Percentiles rank a stretch among this genome's conserved stretches.
phyloP scores from a whole-genome alignment of 2,797 vertebrate genomes.

The Otolemur crassicaudatus region DNA sequence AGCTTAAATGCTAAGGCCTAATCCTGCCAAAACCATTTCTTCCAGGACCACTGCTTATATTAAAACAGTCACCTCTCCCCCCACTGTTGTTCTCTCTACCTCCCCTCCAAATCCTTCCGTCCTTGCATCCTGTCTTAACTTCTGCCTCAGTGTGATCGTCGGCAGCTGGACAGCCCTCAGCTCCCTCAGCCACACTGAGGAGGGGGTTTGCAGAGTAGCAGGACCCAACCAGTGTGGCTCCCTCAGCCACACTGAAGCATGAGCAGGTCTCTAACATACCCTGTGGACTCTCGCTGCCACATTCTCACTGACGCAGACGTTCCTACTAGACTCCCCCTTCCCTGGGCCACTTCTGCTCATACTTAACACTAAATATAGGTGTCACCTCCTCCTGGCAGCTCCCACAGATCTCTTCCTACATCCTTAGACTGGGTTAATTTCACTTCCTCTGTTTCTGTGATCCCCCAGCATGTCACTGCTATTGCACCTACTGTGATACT shows the following conservation, averaged over 20 bases:
- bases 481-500: not conserved
- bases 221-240: too few species aligned
- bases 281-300: fast-evolving
- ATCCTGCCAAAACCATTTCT: not conserved
- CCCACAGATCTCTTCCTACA: not conserved
- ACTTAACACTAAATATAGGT: not conserved
- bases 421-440: not conserved
- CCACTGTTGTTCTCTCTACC: not conserved
- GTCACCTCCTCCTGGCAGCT: not conserved
- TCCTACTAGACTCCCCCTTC: not conserved
- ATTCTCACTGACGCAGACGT: not conserved
- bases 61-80: not conserved
- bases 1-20: not conserved
- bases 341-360: not conserved
- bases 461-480: not conserved
- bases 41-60: not conserved
- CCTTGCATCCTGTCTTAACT: not conserved
- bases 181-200: too few species aligned
- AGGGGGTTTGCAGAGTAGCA: too few species aligned
- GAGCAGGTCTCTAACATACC: not conserved
- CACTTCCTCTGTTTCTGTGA: not conserved
- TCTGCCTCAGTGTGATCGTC: not conserved
- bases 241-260: not conserved
- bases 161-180: not conserved
- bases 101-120: not conserved